Base-by-base conservation (phyloP, 2,113 vertebrate species). In the Trematocara unimaculatum region DNA sequence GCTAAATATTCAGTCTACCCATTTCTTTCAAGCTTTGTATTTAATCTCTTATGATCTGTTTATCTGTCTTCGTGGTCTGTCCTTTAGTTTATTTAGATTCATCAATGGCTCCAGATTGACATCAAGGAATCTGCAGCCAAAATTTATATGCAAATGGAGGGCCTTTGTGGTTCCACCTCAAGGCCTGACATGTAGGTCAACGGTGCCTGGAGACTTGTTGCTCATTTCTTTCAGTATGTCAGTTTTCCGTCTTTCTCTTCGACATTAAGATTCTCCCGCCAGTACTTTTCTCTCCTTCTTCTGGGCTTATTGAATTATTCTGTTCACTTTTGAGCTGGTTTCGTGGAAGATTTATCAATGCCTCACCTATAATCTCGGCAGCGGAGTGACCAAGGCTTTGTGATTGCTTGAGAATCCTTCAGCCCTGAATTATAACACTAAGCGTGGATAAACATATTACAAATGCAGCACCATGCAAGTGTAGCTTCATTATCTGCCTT, bases 271-370 rank as follows among this genome's bases (percentile, higher is more conserved):
- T 85, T 88, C 89, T 74, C 53, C 6, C 1, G 31, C 49, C 49
- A 20, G 85, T 85, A 58, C 53, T 23, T 88, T 82, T 35, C 64
- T 29, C 20, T 53, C 54, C 67, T 81, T 31, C 33, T 14, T 58
- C 35, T 40, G 58, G 67, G 56, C 58, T 60, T 26, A 17, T 15
- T 62, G 62, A 90, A 89, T 84, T 94, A 90, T 94, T 90, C 90
- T 38, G 26, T 86, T 88, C 84, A 85, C 83, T 90, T 90, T 89
- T 86, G 67, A 81, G 84, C 40, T 85, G 84, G 74, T 91, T 90
- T 93, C 83, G 85, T 86, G 92, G 89, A 92, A 84, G 87, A 92
- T 93, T 91, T 87, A 94, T 94, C 90, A 84, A 64, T 53, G 88
- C 81, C 91, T 86, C 81, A 92, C 88, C 89, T 91, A 58, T 83